Evolutionary conservation across 2,113 vertebrate species (phyloP).

Genomic region (Dicaeum eximium): DNA sequence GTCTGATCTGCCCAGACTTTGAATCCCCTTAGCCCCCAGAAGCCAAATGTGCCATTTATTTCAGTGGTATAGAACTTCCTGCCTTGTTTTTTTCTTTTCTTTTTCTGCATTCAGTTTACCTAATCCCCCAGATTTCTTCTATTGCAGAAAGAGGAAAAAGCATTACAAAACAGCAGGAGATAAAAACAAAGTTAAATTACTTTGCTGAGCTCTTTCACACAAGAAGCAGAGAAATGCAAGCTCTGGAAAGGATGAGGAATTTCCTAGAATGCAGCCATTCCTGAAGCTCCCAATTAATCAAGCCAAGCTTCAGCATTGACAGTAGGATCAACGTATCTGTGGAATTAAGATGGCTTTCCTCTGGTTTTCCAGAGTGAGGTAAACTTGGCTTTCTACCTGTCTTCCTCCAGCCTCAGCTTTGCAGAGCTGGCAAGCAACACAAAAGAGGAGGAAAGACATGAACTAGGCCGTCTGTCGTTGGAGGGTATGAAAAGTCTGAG

Average conservation of each 20-base stretch:
- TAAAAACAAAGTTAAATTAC: background rate
- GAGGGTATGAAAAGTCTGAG: constrained; percentile 52
- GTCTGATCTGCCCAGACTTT: background rate
- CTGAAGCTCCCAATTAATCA: background rate
- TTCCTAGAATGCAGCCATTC: background rate
- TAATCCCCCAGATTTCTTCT: background rate
- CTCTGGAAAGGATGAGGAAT: background rate
- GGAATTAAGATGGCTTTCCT: background rate
- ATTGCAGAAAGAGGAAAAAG: background rate
- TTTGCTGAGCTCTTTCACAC: background rate
- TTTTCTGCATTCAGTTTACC: background rate
- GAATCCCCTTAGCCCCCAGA: background rate
- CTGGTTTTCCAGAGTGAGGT: background rate
- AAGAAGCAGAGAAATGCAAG: background rate
- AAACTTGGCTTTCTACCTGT: constrained; percentile 8
- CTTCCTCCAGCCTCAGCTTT: background rate
- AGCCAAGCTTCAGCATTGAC: background rate
- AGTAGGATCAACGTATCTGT: background rate
- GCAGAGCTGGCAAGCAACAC: background rate
- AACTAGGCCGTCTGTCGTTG: constrained; percentile 58
- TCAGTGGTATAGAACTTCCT: background rate
- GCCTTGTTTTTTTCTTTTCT: background rate
- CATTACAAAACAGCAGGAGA: background rate
- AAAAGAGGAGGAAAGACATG: constrained; percentile 6
- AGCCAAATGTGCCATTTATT: constrained; percentile 6